Base-by-base conservation (phyloP, 2,113 vertebrate genomes). In the Dasyornis broadbenti region DNA sequence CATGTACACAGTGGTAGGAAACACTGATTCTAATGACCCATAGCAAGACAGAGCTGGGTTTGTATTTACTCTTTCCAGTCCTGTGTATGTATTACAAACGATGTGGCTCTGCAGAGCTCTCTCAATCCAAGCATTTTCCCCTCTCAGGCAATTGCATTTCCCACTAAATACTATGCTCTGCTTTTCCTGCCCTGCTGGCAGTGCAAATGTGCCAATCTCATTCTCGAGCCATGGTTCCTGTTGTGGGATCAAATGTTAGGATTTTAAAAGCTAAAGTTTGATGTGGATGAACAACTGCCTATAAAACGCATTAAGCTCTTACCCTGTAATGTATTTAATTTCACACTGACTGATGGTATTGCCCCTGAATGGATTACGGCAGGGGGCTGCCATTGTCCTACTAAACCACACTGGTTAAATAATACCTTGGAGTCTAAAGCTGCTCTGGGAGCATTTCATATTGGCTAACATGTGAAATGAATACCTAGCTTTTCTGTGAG, bases 281-380 rank as follows among this genome's bases (percentile, higher is more conserved):
- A 99, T 98, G 98, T 98, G 98, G 98, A 98, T 99, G 98, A 99
- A 98, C 98, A 98, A 99, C 98, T 99, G 99, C 98, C 98, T 98
- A 98, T 98, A 98, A 99, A 99, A 99, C 93, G 93, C 98, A 98
- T 99, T 98, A 99, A 99, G 98, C 98, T 97, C 97, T 98, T 98
- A 97, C 98, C 98, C 98, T 98, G 98, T 98, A 98, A 99, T 99
- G 98, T 99, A 98, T 99, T 99, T 99, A 98, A 99, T 99, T 99
- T 99, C 99, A 99, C 99, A 98, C 98, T 98, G 98, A 98, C 98
- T 98, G 98, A 98, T 98, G 97, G 98, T 97, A 98, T 98, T 99
- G 98, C 98, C 98, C 98, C 97, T 98, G 98, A 98, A 98, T 97
- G 97, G 98, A 97, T 98, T 98, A 95, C 89, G 19, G 98, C 96